Conservation (phyloP, 2,797 vertebrate genomes). For the Acestrorhynchus altus region DNA sequence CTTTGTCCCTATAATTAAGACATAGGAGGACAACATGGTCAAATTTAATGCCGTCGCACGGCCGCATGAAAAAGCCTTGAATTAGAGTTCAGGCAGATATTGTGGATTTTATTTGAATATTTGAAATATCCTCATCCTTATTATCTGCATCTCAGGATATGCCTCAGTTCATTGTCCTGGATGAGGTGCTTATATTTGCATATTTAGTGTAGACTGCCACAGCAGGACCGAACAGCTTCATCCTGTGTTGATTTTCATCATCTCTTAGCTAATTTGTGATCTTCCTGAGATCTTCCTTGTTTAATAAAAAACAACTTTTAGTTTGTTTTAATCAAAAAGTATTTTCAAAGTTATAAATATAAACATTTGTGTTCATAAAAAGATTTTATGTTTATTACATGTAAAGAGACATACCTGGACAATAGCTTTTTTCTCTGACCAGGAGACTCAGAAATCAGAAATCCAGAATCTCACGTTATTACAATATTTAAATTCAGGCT, state of each 20-base stretch:
- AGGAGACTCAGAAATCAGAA: too few relatives aligned
- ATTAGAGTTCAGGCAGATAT: slow-evolving; percentile 21
- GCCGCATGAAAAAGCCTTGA: not conserved
- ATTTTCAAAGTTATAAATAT: too few relatives aligned
- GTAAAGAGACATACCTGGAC: too few relatives aligned
- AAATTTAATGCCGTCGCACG: slow-evolving; percentile 4
- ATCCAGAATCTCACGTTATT: too few relatives aligned
- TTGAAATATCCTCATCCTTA: not conserved
- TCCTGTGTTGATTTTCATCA: not conserved
- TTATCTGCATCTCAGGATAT: not conserved
- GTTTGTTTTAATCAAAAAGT: too few relatives aligned
- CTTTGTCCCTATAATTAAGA: slow-evolving; percentile 28
- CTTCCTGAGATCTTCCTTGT: too few relatives aligned
- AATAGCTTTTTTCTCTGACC: too few relatives aligned
- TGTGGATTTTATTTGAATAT: slow-evolving; percentile 25
- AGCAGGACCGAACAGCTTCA: not conserved
- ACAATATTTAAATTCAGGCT: too few relatives aligned
- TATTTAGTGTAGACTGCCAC: not conserved
- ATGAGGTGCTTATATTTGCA: not conserved
- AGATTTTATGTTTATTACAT: too few relatives aligned
- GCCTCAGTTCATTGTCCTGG: not conserved
- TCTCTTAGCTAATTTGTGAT: not conserved
- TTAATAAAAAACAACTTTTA: too few relatives aligned
- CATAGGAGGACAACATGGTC: slow-evolving; percentile 11
- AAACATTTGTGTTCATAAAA: too few relatives aligned